These are phyloP conservation scores for Stenodera caucasica DNA, from an alignment of 2,888 invertebrate species.

Conservation along the genomic window DNA sequence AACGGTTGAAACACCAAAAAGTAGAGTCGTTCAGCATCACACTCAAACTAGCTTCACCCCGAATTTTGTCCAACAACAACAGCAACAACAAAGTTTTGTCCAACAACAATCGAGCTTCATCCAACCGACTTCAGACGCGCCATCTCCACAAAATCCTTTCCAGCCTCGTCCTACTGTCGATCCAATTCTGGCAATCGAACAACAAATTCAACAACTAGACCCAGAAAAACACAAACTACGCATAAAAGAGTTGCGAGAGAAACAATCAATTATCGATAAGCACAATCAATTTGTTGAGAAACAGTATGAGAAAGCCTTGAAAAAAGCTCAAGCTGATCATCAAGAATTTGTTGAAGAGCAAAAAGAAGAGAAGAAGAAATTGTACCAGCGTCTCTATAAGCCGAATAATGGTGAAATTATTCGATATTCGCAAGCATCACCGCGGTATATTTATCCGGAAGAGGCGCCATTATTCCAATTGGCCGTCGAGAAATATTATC, in stretches of 20 bases:
- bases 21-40: slow-evolving; percentile 46
- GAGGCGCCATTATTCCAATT: slow-evolving; percentile 67
- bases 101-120: slow-evolving; percentile 9
- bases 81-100: slow-evolving; percentile 6
- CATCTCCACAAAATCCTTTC: slow-evolving; percentile 24
- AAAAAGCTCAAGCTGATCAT: slow-evolving; percentile 73
- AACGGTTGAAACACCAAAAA: slow-evolving; percentile 2
- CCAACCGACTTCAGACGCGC: slow-evolving; percentile 15
- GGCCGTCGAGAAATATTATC: slow-evolving; percentile 68
- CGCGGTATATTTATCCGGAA: slow-evolving; percentile 63
- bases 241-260: slow-evolving; percentile 70
- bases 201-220: slow-evolving; percentile 52
- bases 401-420: slow-evolving; percentile 42
- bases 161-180: slow-evolving; percentile 42
- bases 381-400: slow-evolving; percentile 52
- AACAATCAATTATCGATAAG: slow-evolving; percentile 72
- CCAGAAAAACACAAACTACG: slow-evolving; percentile 64
- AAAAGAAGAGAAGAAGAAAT: slow-evolving; percentile 64
- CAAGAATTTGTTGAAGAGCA: slow-evolving; percentile 72
- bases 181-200: slow-evolving; percentile 42
- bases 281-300: slow-evolving; percentile 78
- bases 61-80: slow-evolving; percentile 31
- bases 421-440: slow-evolving; percentile 45
- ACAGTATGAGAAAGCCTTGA: slow-evolving; percentile 76
- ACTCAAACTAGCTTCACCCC: slow-evolving; percentile 53